A percentile compares a stretch with the other conserved stretches of the same genome.
Evolutionary conservation across 1,140 invertebrate genomes (phyloP).

Genomic region (Atopsyche davidsoni): DNA sequence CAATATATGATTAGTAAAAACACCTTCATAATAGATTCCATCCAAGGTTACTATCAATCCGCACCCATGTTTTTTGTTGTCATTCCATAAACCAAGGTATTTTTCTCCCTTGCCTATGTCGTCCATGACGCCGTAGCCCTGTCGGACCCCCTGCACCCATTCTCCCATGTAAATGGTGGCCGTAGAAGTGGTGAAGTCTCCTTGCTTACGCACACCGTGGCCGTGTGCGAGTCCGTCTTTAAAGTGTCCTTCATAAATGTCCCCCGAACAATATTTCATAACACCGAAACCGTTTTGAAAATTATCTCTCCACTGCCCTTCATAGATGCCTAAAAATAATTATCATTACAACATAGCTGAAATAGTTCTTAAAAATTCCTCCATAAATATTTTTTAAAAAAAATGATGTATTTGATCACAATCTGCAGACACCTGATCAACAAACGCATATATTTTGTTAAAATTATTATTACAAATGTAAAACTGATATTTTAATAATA

Average conservation of each 20-base stretch:
- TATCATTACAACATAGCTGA: too few species aligned
- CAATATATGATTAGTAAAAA: conserved; percentile 70
- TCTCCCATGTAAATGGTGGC: conserved; percentile 82
- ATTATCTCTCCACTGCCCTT: conserved; percentile 81
- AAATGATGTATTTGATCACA: too few species aligned
- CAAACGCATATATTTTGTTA: too few species aligned
- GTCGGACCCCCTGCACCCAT: conserved; percentile 67
- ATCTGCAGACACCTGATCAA: too few species aligned
- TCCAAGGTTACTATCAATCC: conserved; percentile 81
- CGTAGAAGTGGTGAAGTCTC: conserved; percentile 65
- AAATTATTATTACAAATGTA: too few species aligned
- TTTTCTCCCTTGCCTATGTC: conserved; percentile 81
- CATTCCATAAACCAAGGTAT: conserved; percentile 81
- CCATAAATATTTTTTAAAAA: too few species aligned
- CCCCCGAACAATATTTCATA: conserved; percentile 61
- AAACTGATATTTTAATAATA: too few species aligned
- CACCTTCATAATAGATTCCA: conserved; percentile 85
- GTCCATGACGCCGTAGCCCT: conserved; percentile 83
- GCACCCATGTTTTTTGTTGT: conserved; percentile 72
- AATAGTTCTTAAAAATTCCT: too few species aligned
- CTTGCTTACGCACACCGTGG: conserved; percentile 75
- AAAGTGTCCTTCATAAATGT: conserved; percentile 79
- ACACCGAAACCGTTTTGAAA: conserved; percentile 74
- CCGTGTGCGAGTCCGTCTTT: conserved; percentile 77
- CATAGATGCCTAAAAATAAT: conserved; percentile 59